These are phyloP conservation scores for Micrastur ruficollis DNA, from an alignment of 2,797 vertebrate species.

Conservation along the genomic window DNA sequence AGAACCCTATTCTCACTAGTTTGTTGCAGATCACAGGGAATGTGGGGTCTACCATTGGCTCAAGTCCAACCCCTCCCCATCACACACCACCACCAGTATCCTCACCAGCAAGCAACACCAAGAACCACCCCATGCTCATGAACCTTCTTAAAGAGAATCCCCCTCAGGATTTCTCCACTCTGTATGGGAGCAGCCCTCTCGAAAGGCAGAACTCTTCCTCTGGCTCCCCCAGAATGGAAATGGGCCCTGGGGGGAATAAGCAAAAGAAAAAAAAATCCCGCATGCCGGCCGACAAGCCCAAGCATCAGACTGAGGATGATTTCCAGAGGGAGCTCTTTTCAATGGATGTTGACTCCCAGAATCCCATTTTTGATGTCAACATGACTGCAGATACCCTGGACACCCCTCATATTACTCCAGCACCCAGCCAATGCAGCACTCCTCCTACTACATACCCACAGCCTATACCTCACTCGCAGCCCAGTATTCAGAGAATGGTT, in stretches of 20 bases:
- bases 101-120: slow-evolving; percentile 97
- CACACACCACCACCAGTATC: slow-evolving; percentile 95
- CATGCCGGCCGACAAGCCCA: slow-evolving; percentile 78
- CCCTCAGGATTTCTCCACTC: slow-evolving; percentile 91
- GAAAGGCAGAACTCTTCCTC: slow-evolving; percentile 97
- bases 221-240: slow-evolving; percentile 87
- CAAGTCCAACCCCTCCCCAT: slow-evolving; percentile 93
- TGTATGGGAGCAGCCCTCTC: slow-evolving; percentile 91
- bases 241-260: slow-evolving; percentile 83
- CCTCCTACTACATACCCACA: slow-evolving; percentile 87
- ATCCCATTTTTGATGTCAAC: slow-evolving; percentile 96
- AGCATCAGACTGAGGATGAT: slow-evolving; percentile 92
- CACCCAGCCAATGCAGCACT: slow-evolving; percentile 95
- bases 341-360: slow-evolving; percentile 97
- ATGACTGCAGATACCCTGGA: slow-evolving; percentile 92
- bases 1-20: slow-evolving; percentile 98
- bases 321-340: slow-evolving; percentile 98
- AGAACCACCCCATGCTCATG: slow-evolving; percentile 99
- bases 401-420: slow-evolving; percentile 95
- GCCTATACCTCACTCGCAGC: slow-evolving; percentile 82
- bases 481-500: slow-evolving; percentile 86
- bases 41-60: slow-evolving; percentile 86
- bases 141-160: slow-evolving; percentile 98
- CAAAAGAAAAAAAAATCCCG: slow-evolving; percentile 92
- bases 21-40: slow-evolving; percentile 95